A percentile compares a stretch with the other conserved stretches of the same genome.
Conservation (phyloP, 2,888 invertebrate genomes). For the Pachycephus smyrnensis region DNA sequence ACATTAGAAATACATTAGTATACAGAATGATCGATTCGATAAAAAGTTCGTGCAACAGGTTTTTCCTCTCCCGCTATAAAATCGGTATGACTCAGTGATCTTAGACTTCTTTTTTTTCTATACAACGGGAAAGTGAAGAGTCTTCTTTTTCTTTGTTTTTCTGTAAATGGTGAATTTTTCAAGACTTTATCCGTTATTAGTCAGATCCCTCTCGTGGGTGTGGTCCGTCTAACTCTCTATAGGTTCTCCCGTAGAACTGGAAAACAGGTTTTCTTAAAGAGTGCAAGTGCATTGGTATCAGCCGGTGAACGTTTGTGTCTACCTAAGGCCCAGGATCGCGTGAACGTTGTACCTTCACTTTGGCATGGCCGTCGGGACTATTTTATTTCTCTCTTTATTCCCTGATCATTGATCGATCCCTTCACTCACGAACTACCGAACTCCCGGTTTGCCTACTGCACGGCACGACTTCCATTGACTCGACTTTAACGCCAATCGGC, state of each 20-base stretch:
- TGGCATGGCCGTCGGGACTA: background rate
- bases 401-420: background rate
- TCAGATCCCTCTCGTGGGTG: constrained; percentile 4
- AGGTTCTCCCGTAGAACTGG: background rate
- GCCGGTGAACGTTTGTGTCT: constrained; percentile 44
- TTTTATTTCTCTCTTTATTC: background rate
- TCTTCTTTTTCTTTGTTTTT: background rate
- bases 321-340: background rate
- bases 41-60: background rate
- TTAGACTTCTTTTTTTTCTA: background rate
- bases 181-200: background rate
- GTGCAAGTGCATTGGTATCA: constrained; percentile 59
- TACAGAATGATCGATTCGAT: background rate
- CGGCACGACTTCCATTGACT: background rate
- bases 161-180: background rate
- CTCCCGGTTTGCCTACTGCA: background rate
- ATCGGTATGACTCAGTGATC: background rate
- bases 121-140: background rate
- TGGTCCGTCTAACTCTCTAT: background rate
- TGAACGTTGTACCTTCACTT: background rate
- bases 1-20: background rate
- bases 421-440: background rate
- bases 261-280: constrained; percentile 55
- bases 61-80: background rate
- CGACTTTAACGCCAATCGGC: background rate